phyloP scores from a whole-genome alignment of 2,797 vertebrate genomes.

The Malurus splendens region DNA sequence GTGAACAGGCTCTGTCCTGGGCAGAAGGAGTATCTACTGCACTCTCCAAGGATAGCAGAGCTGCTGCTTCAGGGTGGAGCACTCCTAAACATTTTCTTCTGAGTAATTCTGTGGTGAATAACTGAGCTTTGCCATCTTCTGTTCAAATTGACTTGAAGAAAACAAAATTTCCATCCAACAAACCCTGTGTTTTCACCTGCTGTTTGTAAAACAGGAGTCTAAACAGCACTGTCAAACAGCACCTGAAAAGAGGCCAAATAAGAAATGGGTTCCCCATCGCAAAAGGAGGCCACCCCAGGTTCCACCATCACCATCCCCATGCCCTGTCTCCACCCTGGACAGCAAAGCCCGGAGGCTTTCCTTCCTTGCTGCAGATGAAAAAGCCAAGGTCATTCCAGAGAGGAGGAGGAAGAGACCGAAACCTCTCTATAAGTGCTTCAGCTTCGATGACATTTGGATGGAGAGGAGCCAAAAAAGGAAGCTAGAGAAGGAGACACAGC shows the following conservation, averaged over 20 bases:
- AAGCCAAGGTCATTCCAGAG: neutral
- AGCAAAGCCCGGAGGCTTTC: slow-evolving; percentile 32
- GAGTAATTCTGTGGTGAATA: neutral
- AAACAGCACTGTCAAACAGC: slow-evolving; percentile 49
- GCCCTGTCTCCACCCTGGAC: slow-evolving; percentile 34
- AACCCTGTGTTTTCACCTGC: slow-evolving; percentile 50
- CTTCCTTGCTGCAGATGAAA: slow-evolving; percentile 39
- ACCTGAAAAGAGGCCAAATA: slow-evolving; percentile 58
- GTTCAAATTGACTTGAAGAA: neutral
- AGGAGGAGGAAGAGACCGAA: slow-evolving; percentile 33
- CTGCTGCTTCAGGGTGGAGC: neutral
- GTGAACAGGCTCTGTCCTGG: neutral
- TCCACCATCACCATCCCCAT: slow-evolving; percentile 19
- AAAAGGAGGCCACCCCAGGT: slow-evolving; percentile 36
- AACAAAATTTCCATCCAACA: neutral
- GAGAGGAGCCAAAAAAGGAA: slow-evolving; percentile 77
- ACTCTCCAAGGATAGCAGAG: neutral
- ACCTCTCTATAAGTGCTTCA: slow-evolving; percentile 56
- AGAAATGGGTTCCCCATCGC: slow-evolving; percentile 48
- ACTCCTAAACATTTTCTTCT: neutral
- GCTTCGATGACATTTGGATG: slow-evolving; percentile 85
- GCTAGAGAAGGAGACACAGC: slow-evolving; percentile 63
- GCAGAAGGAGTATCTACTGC: neutral
- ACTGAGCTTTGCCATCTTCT: neutral
- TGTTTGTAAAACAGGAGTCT: slow-evolving; percentile 64